Evolutionary conservation across 2,797 vertebrate genomes (phyloP), one percentile per base, ranked within the genome.

Genomic region (Myripristis murdjan): DNA sequence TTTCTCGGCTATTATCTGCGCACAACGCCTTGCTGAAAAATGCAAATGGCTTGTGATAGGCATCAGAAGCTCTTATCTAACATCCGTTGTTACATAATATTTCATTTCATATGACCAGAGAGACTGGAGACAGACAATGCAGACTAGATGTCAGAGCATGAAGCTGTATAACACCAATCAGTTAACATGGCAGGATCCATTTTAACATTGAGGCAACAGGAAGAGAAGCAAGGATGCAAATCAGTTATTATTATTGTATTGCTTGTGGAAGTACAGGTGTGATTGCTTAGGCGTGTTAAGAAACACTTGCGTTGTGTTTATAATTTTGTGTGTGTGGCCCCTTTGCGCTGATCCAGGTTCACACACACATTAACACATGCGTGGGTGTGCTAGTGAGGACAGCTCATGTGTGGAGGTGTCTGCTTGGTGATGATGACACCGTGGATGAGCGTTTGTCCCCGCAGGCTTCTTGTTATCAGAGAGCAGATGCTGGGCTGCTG

Each of bases 1-100:
- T 35, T 52, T 78, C 55, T 59, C 54, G 69, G 24, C 62, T 59
- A 58, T 35, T 18, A 31, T 48, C 35, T 74, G 75, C 64, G 49
- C 60, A 57, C 47, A 57, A 72, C 2, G 53, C 55, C 75, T 58
- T 41, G 52, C 46, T 60, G 58, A 71, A 77, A 63, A 83, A 83
- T 76, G 63, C 51, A 72, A 70, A 89, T 73, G 52, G 24, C 44
- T 73, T 37, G 24, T 83, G 85, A 90, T 79, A 75, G 83, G 68
- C 75, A 78, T 80, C 77, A 79, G 58, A 83, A 69, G 48, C 16
- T 52, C 80, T 85, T 81, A 85, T 85, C 70, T 87, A 70, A 83
- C 73, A 67, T 68, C 69, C 28, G 44, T 46, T 22, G 35, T 87
- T 86, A 68, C 62, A 37, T 70, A 85, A 88, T 55, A 39, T 70